phyloP scores from a whole-genome alignment of 2,888 invertebrate species.

The Meghimatium bilineatum region DNA sequence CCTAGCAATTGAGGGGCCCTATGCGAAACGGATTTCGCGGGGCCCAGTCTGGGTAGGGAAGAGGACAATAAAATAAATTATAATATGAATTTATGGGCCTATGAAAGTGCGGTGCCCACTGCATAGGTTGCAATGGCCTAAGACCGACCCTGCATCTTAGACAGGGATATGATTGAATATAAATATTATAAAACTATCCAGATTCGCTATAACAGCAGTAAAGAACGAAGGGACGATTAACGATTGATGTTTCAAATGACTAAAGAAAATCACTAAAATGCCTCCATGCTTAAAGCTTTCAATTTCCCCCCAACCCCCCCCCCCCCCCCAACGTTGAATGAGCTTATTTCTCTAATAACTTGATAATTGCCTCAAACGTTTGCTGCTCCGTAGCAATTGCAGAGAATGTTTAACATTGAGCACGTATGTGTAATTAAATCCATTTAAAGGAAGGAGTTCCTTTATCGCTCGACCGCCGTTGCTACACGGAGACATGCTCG shows the following conservation, averaged over 20 bases:
- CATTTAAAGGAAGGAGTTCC: conserved; percentile 4
- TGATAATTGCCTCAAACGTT: conserved; percentile 36
- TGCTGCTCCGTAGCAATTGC: neutral
- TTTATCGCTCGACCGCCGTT: conserved; percentile 1
- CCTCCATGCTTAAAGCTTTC: neutral
- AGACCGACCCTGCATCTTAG: too few relatives aligned
- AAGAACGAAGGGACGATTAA: neutral
- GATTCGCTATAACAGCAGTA: neutral
- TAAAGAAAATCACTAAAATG: neutral
- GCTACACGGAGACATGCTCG: conserved; percentile 5
- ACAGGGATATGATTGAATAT: too few relatives aligned
- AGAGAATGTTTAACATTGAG: conserved; percentile 37
- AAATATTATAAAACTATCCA: too few relatives aligned
- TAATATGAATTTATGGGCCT: too few relatives aligned
- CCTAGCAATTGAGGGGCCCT: too few relatives aligned
- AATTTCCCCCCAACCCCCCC: neutral
- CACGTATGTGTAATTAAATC: conserved; percentile 45
- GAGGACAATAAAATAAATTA: too few relatives aligned
- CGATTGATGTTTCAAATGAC: neutral
- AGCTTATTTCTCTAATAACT: conserved; percentile 28
- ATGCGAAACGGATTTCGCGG: too few relatives aligned
- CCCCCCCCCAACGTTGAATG: too few relatives aligned
- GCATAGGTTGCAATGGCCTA: too few relatives aligned
- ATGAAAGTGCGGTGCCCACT: too few relatives aligned
- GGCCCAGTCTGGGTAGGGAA: too few relatives aligned